Percentiles rank a stretch among this genome's conserved stretches.
phyloP scores from a whole-genome alignment of 2,113 vertebrate genomes.

The Arizona elegans region DNA sequence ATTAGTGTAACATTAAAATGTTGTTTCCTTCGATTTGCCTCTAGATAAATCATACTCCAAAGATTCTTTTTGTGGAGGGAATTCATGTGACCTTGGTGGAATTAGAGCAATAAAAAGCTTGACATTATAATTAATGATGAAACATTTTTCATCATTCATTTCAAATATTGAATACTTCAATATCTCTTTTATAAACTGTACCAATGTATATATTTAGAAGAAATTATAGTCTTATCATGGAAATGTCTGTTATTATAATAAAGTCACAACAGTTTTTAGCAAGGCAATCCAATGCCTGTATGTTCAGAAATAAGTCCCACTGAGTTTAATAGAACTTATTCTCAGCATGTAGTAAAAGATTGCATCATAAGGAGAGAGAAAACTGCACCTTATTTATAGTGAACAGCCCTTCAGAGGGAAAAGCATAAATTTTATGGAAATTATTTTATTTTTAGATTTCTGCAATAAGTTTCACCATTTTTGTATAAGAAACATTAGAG shows the following conservation, averaged over 20 bases:
- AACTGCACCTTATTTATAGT: neutral
- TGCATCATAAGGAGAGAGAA: neutral
- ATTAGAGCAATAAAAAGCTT: neutral
- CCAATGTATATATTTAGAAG: neutral
- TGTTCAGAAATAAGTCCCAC: neutral
- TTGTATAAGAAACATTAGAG: neutral
- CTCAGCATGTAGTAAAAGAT: neutral
- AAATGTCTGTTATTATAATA: neutral
- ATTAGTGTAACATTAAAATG: constrained; percentile 38
- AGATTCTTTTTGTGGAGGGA: constrained; percentile 22
- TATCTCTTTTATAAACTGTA: neutral
- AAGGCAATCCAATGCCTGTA: neutral
- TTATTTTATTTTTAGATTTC: neutral
- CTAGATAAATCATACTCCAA: constrained; percentile 44
- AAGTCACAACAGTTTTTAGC: neutral
- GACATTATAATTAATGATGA: neutral
- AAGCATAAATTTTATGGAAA: neutral
- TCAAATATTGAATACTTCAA: neutral
- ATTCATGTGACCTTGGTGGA: neutral
- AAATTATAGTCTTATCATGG: neutral
- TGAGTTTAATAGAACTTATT: neutral
- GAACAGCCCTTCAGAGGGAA: neutral
- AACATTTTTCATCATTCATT: constrained; percentile 7
- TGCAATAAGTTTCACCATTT: neutral
- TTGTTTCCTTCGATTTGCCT: constrained; percentile 34